Evolutionary conservation across 2,888 invertebrate species (phyloP).

Genomic region (Tipula unca): DNA sequence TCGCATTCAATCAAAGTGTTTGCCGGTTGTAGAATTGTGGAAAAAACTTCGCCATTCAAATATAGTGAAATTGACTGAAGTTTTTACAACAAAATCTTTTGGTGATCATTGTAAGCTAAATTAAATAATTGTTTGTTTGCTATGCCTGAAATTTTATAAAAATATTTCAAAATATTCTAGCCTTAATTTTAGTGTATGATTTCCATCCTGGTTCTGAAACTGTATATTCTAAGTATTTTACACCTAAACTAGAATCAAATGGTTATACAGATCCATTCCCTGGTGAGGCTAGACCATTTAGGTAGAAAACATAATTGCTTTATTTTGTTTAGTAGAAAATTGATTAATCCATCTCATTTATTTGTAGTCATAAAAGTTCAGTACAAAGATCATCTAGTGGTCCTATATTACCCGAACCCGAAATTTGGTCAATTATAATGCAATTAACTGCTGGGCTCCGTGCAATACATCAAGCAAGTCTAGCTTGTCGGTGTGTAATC

Average conservation of each 20-base stretch:
- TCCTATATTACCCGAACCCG: conserved; percentile 74
- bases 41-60: conserved; percentile 92
- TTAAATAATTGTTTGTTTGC: not conserved
- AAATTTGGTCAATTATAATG: conserved; percentile 92
- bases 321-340: not conserved
- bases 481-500: conserved; percentile 51
- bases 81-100: conserved; percentile 92
- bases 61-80: conserved; percentile 83
- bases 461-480: conserved; percentile 69
- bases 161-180: conserved; percentile 36
- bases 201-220: conserved; percentile 90
- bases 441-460: conserved; percentile 90
- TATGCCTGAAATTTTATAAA: not conserved
- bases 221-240: conserved; percentile 76
- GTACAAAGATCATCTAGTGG: conserved; percentile 52
- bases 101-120: conserved; percentile 83
- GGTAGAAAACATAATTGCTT: conserved; percentile 29
- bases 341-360: not conserved
- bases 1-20: conserved; percentile 59
- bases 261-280: conserved; percentile 72
- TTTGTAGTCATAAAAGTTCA: conserved; percentile 41
- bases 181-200: conserved; percentile 93
- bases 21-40: conserved; percentile 86
- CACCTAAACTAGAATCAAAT: conserved; percentile 50
- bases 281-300: conserved; percentile 57